Conservation (phyloP, 2,113 vertebrate genomes). For the Hippocampus zosterae region DNA sequence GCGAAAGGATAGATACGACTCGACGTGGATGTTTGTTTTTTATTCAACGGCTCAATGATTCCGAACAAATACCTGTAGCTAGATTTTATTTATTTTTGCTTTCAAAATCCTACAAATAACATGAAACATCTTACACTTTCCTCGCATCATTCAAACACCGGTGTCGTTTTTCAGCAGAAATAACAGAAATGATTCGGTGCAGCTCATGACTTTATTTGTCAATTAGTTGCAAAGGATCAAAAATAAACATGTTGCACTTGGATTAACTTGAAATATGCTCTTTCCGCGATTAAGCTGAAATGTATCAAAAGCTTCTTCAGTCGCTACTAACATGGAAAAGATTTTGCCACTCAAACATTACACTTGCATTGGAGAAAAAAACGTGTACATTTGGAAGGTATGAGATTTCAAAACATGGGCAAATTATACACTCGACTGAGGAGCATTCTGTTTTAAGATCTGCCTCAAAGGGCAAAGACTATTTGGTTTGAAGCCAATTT, state of each 20-base stretch:
- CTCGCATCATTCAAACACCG: too few relatives aligned
- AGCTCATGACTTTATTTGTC: constrained; percentile 50
- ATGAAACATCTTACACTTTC: neutral
- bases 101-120: neutral
- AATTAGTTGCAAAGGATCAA: constrained; percentile 35
- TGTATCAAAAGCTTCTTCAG: neutral
- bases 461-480: neutral
- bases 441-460: neutral
- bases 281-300: neutral
- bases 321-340: too few relatives aligned
- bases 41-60: neutral
- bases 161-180: constrained; percentile 3
- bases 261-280: neutral
- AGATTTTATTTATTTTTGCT: neutral
- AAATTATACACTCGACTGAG: neutral
- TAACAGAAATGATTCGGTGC: constrained; percentile 23
- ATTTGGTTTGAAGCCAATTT: neutral
- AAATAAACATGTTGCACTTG: neutral
- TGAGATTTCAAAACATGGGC: neutral
- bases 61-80: neutral
- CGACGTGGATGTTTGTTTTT: neutral
- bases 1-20: neutral
- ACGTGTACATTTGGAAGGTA: neutral
- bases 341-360: neutral
- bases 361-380: neutral